phyloP scores from a whole-genome alignment of 1,140 invertebrate genomes.

The Lethrus apterus region DNA sequence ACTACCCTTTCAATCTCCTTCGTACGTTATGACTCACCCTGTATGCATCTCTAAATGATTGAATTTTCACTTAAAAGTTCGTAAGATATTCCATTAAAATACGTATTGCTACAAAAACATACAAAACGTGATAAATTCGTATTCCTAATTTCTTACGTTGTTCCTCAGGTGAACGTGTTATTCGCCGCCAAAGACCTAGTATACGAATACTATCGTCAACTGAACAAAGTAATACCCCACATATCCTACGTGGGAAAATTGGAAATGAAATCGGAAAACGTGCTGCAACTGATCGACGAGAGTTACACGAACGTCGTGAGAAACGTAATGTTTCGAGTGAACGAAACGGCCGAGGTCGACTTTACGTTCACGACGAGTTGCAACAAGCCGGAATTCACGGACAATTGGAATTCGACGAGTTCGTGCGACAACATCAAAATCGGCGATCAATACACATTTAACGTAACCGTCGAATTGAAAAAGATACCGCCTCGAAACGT shows the following conservation, averaged over 20 bases:
- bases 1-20: no score
- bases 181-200: conserved; percentile 51
- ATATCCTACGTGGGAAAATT: conserved; percentile 51
- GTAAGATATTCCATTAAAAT: neutral
- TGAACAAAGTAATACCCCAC: conserved; percentile 46
- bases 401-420: conserved; percentile 5
- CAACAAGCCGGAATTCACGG: conserved; percentile 23
- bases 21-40: no score
- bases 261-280: conserved; percentile 52
- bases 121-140: neutral
- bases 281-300: conserved; percentile 51
- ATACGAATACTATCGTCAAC: conserved; percentile 45
- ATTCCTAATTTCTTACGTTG: neutral
- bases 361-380: conserved; percentile 15
- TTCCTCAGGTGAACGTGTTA: conserved; percentile 49
- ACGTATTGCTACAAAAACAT: neutral
- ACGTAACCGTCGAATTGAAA: conserved; percentile 13
- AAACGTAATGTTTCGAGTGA: conserved; percentile 8
- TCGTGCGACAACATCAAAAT: conserved; percentile 25
- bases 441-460: conserved; percentile 13
- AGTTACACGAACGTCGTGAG: conserved; percentile 36
- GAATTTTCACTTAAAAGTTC: no score
- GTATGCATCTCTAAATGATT: no score
- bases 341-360: conserved; percentile 4
- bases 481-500: conserved; percentile 9